A percentile compares a stretch with the other conserved stretches of the same genome.
Evolutionary conservation across 2,888 invertebrate genomes (phyloP).

Genomic region (Cecidostiba fungosa): DNA sequence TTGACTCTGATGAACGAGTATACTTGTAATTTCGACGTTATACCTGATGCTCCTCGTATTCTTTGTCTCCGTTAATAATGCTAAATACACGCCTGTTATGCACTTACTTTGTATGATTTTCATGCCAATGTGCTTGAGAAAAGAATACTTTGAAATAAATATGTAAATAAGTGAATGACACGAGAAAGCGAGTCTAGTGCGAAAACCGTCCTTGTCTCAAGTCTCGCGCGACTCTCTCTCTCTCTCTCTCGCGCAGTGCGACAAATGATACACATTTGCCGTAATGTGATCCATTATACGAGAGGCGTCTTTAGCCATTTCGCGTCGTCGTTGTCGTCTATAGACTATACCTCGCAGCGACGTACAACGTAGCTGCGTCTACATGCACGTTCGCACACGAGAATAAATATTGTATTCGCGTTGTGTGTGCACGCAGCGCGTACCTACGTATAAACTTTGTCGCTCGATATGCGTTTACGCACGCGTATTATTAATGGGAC

Average conservation of each 20-base stretch:
- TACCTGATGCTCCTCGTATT: too few relatives aligned
- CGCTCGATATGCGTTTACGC: conserved; percentile 42
- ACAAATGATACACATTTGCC: conserved; percentile 14
- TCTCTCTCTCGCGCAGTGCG: background rate
- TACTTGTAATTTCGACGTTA: background rate
- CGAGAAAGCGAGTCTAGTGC: conserved; percentile 1
- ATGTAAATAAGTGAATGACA: background rate
- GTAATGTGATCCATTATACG: conserved; percentile 6
- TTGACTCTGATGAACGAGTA: conserved; percentile 23
- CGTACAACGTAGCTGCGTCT: background rate
- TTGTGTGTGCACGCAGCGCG: background rate
- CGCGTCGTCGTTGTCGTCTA: conserved; percentile 5
- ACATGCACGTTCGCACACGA: background rate
- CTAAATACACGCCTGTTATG: background rate
- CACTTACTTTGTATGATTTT: background rate
- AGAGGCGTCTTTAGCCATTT: conserved; percentile 27
- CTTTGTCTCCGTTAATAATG: too few relatives aligned
- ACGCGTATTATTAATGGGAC: conserved; percentile 17
- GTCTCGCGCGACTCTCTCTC: background rate
- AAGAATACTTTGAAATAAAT: background rate
- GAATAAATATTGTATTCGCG: conserved; percentile 9
- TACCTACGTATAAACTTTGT: conserved; percentile 30
- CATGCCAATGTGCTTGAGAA: background rate
- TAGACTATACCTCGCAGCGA: background rate
- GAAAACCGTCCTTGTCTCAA: background rate